Evolutionary conservation across 2,113 vertebrate genomes (phyloP).

Genomic region (Psittacara wagleri): DNA sequence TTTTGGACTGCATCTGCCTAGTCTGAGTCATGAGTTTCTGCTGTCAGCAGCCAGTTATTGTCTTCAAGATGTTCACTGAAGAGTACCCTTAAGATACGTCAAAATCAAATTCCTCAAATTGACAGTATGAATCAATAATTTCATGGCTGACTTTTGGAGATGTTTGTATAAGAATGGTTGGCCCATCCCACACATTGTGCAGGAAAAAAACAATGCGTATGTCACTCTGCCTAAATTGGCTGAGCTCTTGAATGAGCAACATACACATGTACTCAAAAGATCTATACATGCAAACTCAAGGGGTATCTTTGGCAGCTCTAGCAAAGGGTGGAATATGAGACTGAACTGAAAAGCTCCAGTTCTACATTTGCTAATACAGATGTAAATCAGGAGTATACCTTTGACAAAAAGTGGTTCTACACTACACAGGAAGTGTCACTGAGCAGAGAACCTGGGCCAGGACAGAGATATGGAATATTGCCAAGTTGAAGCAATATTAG

Average conservation of each 20-base stretch:
- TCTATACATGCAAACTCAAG: background rate
- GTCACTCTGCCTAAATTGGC: background rate
- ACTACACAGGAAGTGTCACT: background rate
- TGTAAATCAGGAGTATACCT: background rate
- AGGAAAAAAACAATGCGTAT: background rate
- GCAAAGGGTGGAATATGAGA: background rate
- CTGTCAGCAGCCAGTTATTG: background rate
- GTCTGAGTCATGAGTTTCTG: background rate
- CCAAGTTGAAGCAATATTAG: background rate
- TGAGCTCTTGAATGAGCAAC: background rate
- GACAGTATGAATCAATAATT: background rate
- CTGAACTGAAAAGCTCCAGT: background rate
- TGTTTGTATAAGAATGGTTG: background rate
- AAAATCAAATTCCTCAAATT: background rate
- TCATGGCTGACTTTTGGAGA: background rate
- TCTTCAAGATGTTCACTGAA: background rate
- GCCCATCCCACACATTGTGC: background rate
- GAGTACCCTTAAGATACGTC: background rate
- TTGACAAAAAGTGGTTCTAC: background rate
- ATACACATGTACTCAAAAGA: background rate
- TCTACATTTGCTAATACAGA: constrained; percentile 15
- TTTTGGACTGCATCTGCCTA: background rate
- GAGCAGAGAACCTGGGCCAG: background rate
- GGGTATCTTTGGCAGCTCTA: background rate
- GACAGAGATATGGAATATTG: background rate